phyloP scores from a whole-genome alignment of 2,113 vertebrate species.

The Brachyhypopomus occidentalis region DNA sequence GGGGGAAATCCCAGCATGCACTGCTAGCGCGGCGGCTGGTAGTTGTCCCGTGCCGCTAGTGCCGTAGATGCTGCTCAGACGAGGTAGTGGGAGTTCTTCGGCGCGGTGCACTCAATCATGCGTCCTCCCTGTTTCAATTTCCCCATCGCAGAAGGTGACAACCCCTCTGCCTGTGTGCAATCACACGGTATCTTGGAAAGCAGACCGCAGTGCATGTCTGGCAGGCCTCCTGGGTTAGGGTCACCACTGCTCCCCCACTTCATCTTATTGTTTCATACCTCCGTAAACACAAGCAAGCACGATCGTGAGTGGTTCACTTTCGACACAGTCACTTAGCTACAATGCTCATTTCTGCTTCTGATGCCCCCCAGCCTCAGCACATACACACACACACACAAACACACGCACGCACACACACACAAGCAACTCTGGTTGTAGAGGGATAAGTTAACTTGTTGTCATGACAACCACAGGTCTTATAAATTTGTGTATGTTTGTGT shows the following conservation, averaged over 20 bases:
- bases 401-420: not conserved
- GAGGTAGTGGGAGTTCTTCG: not conserved
- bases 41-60: not conserved
- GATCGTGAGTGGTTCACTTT: slow-evolving; percentile 5
- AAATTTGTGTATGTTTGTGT: slow-evolving; percentile 28
- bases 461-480: slow-evolving; percentile 66
- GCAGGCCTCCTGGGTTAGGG: not conserved
- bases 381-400: slow-evolving; percentile 17
- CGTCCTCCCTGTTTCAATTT: slow-evolving; percentile 18
- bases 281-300: slow-evolving; percentile 9
- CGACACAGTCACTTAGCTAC: slow-evolving; percentile 18
- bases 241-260: slow-evolving; percentile 15
- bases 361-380: slow-evolving; percentile 15
- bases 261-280: slow-evolving; percentile 19
- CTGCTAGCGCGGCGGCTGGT: not conserved
- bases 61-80: slow-evolving; percentile 16
- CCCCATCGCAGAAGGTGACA: slow-evolving; percentile 24
- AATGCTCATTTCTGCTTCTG: not conserved
- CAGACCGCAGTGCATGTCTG: not conserved
- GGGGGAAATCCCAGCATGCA: not conserved
- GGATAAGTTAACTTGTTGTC: slow-evolving; percentile 55
- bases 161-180: slow-evolving; percentile 17
- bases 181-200: slow-evolving; percentile 12
- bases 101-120: slow-evolving; percentile 10
- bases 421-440: slow-evolving; percentile 31